Evolutionary conservation across 1,140 invertebrate genomes (phyloP), one percentile per base, ranked within the genome.

Genomic region (Stenopsyche tienmushanensis): DNA sequence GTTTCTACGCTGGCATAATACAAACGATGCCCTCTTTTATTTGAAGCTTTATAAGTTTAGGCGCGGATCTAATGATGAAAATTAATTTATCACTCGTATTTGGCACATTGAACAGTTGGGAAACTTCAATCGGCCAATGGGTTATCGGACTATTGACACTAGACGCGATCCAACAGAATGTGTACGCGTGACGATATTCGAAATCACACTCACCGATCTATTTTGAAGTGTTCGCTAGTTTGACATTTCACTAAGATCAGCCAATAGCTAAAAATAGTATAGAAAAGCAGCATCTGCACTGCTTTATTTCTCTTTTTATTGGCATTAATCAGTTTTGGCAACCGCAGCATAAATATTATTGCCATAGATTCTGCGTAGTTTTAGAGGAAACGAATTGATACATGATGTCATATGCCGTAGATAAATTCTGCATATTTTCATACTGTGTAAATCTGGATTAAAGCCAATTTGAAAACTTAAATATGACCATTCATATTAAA

Each of bases 71-170:
- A 10, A 42, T 41, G n/a, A 39, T 13, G 2, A 10, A 5, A 21
- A 17, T 42, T 39, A 53, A 23, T 23, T 53, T 53, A 23, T 3
- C 7, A 8, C 13, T 50, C 15, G 5, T 23, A 29, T 53, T 7
- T 24, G 5, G 20, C 7, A 50, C n/a, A 3, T 26, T 74, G 45
- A 73, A 73, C 23, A 79, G 73, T 24, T 72, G 67, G 62, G 75
- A 77, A 7, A 72, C 72, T 65, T 77, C 77, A 20, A 76, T 76
- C 9, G 55, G 73, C 77, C 77, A 77, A 53, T 60, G 72, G 66
- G 18, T 41, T 9, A 41, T 29, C 42, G 42, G 25, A 24, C 53
- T 57, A 47, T 47, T 47, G 44, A 47, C 44, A 47, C 17, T n/a
- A n/a, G 45, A 49, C 23, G 3, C 3, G 18, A 49, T 49, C 17